phyloP scores from a whole-genome alignment of 1,140 invertebrate genomes.

The Danaus melanippus region DNA sequence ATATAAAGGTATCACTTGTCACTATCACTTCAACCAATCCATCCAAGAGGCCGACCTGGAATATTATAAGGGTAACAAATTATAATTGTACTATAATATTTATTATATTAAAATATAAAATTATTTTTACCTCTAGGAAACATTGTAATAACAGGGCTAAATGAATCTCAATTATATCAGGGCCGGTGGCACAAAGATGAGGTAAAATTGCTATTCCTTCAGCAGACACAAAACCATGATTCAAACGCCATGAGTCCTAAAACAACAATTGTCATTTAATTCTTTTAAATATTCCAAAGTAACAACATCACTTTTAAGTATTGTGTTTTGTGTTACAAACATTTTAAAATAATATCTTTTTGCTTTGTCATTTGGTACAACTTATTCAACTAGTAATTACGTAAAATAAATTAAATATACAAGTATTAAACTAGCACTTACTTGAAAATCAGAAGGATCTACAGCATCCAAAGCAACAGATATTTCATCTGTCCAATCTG shows the following conservation, averaged over 20 bases:
- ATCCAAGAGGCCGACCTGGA: slow-evolving; percentile 83
- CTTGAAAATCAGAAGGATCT: slow-evolving; percentile 83
- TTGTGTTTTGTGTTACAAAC: neutral
- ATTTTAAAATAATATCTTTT: no score
- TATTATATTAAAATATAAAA: slow-evolving; percentile 6
- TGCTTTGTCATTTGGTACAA: no score
- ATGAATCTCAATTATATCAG: slow-evolving; percentile 94
- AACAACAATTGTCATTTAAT: slow-evolving; percentile 6
- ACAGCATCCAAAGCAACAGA: slow-evolving; percentile 88
- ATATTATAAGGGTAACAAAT: slow-evolving; percentile 10
- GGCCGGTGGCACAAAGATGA: slow-evolving; percentile 84
- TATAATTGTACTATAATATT: no score
- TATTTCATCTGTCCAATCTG: slow-evolving; percentile 94
- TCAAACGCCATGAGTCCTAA: slow-evolving; percentile 88
- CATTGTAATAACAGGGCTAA: slow-evolving; percentile 89
- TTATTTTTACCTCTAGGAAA: slow-evolving; percentile 78
- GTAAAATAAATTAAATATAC: no score
- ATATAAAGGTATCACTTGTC: slow-evolving; percentile 89
- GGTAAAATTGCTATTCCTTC: slow-evolving; percentile 89
- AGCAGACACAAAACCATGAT: slow-evolving; percentile 92
- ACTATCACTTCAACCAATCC: slow-evolving; percentile 94
- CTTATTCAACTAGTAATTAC: no score
- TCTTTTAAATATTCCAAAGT: neutral
- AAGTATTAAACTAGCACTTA: slow-evolving; percentile 22
- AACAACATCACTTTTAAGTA: neutral